These are phyloP conservation scores for Drosophila aff. DNA, from an alignment of 1,140 invertebrate genomes.

Conservation along the genomic window DNA sequence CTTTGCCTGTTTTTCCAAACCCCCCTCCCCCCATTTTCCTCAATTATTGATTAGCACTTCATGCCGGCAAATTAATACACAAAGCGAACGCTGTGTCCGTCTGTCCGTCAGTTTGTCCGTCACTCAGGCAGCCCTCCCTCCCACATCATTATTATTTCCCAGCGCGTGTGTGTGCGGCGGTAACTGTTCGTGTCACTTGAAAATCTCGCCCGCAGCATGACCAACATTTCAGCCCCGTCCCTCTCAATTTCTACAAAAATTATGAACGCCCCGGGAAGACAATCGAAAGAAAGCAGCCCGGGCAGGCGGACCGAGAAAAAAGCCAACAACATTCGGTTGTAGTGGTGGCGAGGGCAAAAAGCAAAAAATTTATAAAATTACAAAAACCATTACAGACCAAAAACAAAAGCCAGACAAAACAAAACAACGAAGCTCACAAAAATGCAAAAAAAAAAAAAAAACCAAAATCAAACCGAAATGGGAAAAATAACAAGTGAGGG, in stretches of 20 bases:
- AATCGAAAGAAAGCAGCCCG: slow-evolving; percentile 43
- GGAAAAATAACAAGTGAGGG: slow-evolving; percentile 7
- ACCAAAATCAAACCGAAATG: neutral
- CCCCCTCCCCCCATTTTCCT: neutral
- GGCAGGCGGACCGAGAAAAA: slow-evolving; percentile 16
- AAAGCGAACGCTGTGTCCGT: slow-evolving; percentile 30
- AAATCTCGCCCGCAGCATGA: slow-evolving; percentile 70
- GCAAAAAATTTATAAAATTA: slow-evolving; percentile 61
- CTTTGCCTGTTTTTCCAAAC: slow-evolving; percentile 31
- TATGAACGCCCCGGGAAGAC: slow-evolving; percentile 40
- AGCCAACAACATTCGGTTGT: neutral
- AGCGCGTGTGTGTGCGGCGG: slow-evolving; percentile 17
- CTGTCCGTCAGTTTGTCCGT: neutral
- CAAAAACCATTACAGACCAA: slow-evolving; percentile 45
- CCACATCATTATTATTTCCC: slow-evolving; percentile 10
- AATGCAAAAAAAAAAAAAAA: neutral
- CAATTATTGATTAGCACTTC: slow-evolving; percentile 60
- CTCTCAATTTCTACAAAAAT: slow-evolving; percentile 34
- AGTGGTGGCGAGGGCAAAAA: slow-evolving; percentile 5
- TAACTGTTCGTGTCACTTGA: slow-evolving; percentile 58
- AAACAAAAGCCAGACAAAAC: slow-evolving; percentile 39
- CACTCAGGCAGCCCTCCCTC: slow-evolving; percentile 6
- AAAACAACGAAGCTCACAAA: neutral
- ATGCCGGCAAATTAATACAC: slow-evolving; percentile 37
- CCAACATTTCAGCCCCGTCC: slow-evolving; percentile 51